These are phyloP conservation scores for Ptiloglossa arizonensis DNA, from an alignment of 1,140 invertebrate species.

Conservation along the genomic window DNA sequence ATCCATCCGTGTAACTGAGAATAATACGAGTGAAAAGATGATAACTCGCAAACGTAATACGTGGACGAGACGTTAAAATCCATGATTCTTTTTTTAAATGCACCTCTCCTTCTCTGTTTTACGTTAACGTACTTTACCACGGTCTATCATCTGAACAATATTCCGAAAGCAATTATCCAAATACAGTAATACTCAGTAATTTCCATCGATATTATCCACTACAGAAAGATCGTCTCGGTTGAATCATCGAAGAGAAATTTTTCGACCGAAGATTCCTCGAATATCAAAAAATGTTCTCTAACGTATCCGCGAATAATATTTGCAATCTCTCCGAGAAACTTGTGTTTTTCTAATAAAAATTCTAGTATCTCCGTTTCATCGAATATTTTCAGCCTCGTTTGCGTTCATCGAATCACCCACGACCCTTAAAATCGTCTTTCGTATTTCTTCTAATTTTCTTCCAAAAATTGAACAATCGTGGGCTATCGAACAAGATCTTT, in stretches of 20 bases:
- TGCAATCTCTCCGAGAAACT: neutral
- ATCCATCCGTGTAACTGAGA: conserved; percentile 87
- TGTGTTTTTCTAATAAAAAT: neutral
- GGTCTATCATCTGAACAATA: neutral
- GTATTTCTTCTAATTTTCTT: neutral
- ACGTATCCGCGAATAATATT: no score
- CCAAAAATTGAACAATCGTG: neutral
- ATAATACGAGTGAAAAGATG: conserved; percentile 80
- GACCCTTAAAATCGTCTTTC: neutral
- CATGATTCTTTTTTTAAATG: conserved; percentile 12
- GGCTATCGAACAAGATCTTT: neutral
- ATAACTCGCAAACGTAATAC: conserved; percentile 77
- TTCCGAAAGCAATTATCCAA: neutral
- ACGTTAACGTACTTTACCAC: neutral
- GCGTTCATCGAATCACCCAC: no score
- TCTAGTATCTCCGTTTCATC: neutral
- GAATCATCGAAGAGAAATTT: neutral
- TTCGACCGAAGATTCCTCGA: neutral
- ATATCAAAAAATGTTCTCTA: no score
- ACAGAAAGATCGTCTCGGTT: neutral
- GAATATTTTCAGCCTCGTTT: neutral
- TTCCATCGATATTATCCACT: neutral
- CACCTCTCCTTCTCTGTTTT: neutral
- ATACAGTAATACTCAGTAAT: neutral
- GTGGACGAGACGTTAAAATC: conserved; percentile 43